Evolutionary conservation across 2,888 invertebrate species (phyloP).

Genomic region (Xestoiulus laeticollis): DNA sequence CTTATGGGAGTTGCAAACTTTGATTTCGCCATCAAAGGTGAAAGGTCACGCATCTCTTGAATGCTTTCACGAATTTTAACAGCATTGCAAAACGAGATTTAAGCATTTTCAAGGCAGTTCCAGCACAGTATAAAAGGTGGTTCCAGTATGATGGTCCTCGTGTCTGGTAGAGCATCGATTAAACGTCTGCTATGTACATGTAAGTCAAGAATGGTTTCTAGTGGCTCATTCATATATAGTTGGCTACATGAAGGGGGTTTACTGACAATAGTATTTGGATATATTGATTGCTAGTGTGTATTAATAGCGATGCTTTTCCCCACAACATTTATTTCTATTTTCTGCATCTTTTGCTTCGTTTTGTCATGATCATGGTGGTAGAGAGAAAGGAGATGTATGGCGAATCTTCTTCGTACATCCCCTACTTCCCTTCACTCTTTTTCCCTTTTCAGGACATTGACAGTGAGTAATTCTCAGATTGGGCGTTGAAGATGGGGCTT

Average conservation of each 20-base stretch:
- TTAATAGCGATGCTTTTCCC: slow-evolving; percentile 26
- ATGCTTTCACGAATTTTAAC: too few species aligned
- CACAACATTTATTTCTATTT: slow-evolving; percentile 26
- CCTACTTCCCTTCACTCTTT: slow-evolving; percentile 13
- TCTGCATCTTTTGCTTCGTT: slow-evolving; percentile 26
- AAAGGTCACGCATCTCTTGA: too few species aligned
- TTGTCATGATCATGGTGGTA: background rate
- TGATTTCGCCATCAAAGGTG: too few species aligned
- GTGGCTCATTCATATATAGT: background rate
- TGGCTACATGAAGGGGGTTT: background rate
- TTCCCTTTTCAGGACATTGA: slow-evolving; percentile 26
- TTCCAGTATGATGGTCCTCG: background rate
- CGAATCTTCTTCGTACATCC: background rate
- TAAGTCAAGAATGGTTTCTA: slow-evolving; percentile 6
- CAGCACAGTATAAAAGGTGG: too few species aligned
- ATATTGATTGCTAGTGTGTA: slow-evolving; percentile 26
- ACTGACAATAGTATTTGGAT: slow-evolving; percentile 18
- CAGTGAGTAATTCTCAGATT: slow-evolving; percentile 26
- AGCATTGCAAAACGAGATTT: background rate
- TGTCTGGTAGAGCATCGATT: background rate
- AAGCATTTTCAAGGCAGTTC: background rate
- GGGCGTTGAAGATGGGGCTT: slow-evolving; percentile 26
- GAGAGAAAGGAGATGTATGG: background rate
- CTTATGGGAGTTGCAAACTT: too few species aligned
- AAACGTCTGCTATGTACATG: background rate